Conservation (phyloP, 2,888 invertebrate genomes). For the Drosophila mimetica region DNA sequence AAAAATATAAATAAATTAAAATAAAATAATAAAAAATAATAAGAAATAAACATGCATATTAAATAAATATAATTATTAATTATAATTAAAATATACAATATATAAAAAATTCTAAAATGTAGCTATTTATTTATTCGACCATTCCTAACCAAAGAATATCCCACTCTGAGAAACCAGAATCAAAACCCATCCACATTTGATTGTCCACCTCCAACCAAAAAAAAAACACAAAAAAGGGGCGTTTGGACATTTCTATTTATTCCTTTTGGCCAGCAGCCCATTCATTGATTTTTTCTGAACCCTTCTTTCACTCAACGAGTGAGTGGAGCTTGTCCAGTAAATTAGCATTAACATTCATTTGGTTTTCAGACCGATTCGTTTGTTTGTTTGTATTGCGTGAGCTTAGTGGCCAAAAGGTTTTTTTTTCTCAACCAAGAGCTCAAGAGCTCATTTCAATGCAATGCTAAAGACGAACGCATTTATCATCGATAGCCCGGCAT, state of each 20-base stretch:
- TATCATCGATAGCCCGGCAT: constrained; percentile 55
- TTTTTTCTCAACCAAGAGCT: not conserved
- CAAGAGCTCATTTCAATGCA: constrained; percentile 29
- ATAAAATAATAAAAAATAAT: not conserved
- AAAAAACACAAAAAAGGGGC: not conserved
- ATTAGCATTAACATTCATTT: constrained; percentile 71
- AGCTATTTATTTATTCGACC: not conserved
- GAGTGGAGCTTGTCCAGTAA: constrained; percentile 72
- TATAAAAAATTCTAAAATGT: not conserved
- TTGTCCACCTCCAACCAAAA: constrained; percentile 23
- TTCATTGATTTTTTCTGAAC: constrained; percentile 29
- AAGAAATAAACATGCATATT: not conserved
- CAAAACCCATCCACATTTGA: constrained; percentile 11
- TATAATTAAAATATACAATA: not conserved
- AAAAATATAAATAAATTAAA: too few species aligned
- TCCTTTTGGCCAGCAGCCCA: constrained; percentile 21
- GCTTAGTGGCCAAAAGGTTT: constrained; percentile 29
- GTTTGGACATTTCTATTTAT: constrained; percentile 49
- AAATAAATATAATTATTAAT: not conserved
- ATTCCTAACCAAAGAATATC: not conserved
- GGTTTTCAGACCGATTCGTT: constrained; percentile 44
- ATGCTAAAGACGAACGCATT: constrained; percentile 68
- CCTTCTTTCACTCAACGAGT: constrained; percentile 49
- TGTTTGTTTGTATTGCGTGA: constrained; percentile 45
- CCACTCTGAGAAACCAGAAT: constrained; percentile 12